Evolutionary conservation across 1,140 invertebrate species (phyloP).

Genomic region (Drosophila miranda): DNA sequence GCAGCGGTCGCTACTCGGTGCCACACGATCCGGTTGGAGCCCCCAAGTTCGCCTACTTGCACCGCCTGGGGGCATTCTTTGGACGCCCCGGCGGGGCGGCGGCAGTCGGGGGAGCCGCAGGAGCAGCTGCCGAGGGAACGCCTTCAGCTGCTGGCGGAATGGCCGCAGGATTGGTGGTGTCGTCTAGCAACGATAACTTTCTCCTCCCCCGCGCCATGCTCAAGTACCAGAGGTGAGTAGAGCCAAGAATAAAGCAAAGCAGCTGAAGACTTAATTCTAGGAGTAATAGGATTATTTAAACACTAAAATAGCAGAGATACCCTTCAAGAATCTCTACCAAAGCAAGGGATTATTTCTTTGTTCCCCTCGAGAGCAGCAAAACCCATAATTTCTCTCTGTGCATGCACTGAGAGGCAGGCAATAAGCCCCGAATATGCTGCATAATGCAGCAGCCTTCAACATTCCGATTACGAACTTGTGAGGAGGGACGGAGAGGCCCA

Average conservation of each 20-base stretch:
- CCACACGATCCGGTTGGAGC: slow-evolving; percentile 14
- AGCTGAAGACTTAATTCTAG: no score
- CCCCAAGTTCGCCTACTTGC: slow-evolving; percentile 61
- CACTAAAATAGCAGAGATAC: no score
- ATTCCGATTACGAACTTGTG: slow-evolving; percentile 19
- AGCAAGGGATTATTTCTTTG: no score
- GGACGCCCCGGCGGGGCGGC: slow-evolving; percentile 27
- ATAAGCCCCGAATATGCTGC: slow-evolving; percentile 7
- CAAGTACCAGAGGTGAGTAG: slow-evolving; percentile 73
- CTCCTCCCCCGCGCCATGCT: slow-evolving; percentile 76
- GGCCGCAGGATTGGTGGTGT: not conserved
- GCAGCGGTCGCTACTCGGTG: slow-evolving; percentile 30
- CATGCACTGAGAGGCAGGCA: no score
- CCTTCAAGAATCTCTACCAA: not conserved
- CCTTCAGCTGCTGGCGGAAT: not conserved
- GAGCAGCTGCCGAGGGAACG: not conserved
- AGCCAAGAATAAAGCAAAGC: not conserved
- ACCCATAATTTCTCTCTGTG: no score
- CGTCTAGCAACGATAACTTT: slow-evolving; percentile 61
- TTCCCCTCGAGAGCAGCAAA: slow-evolving; percentile 1
- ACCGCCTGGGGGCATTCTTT: slow-evolving; percentile 68
- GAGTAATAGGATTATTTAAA: no score
- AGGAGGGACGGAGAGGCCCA: not conserved
- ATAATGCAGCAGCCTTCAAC: slow-evolving; percentile 25
- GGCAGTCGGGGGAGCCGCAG: not conserved